Conservation (phyloP, 2,113 vertebrate species). For the Poecilia latipinna region DNA sequence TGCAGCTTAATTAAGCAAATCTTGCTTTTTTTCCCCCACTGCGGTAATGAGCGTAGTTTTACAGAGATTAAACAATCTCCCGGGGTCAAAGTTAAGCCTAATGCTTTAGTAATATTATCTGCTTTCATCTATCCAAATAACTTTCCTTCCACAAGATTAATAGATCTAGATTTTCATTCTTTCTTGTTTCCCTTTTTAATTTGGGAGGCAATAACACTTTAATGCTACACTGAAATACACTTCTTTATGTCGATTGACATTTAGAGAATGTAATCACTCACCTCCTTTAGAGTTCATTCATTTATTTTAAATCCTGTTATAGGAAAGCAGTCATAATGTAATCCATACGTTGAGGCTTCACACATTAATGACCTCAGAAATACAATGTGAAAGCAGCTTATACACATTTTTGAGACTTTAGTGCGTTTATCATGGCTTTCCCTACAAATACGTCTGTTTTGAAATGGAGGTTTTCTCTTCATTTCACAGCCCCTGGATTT, state of each 20-base stretch:
- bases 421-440: no score
- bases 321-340: not conserved
- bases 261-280: not conserved
- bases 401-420: no score
- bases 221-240: constrained; percentile 15
- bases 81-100: constrained; percentile 54
- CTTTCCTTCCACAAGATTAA: constrained; percentile 46
- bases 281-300: not conserved
- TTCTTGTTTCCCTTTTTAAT: constrained; percentile 30
- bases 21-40: constrained; percentile 52
- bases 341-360: not conserved
- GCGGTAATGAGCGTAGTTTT: constrained; percentile 69
- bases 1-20: constrained; percentile 77
- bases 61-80: constrained; percentile 69
- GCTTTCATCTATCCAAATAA: constrained; percentile 40
- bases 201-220: constrained; percentile 32
- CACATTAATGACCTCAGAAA: not conserved
- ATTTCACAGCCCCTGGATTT: not conserved
- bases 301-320: not conserved
- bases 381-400: not conserved
- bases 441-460: not conserved
- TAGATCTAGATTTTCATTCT: constrained; percentile 18
- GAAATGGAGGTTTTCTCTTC: not conserved
- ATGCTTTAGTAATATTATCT: constrained; percentile 53
- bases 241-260: not conserved